A percentile compares a stretch with the other conserved stretches of the same genome.
Evolutionary conservation across 2,888 invertebrate species (phyloP).

Genomic region (Thelaira solivaga): DNA sequence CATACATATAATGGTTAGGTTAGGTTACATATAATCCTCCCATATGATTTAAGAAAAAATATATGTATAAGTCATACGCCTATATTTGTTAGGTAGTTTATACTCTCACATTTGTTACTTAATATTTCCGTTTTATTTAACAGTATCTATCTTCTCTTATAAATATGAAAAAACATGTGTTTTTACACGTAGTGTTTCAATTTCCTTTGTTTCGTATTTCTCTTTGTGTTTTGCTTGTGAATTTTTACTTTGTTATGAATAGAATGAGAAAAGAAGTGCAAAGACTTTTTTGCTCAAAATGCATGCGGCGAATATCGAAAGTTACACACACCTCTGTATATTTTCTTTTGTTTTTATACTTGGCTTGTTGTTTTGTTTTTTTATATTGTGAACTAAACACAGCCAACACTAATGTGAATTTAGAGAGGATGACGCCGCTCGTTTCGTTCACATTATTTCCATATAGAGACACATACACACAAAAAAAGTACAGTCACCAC

Average conservation of each 20-base stretch:
- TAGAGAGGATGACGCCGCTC: slow-evolving; percentile 31
- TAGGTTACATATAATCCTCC: too few species aligned
- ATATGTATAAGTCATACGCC: neutral
- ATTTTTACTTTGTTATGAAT: slow-evolving; percentile 43
- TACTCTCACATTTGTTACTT: slow-evolving; percentile 48
- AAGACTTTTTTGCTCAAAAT: slow-evolving; percentile 31
- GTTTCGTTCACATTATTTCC: neutral
- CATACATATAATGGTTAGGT: too few species aligned
- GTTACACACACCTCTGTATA: neutral
- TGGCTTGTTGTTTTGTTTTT: slow-evolving; percentile 12
- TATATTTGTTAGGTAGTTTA: neutral
- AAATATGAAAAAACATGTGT: slow-evolving; percentile 41
- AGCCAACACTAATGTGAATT: slow-evolving; percentile 18
- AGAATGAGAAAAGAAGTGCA: neutral
- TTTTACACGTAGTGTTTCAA: slow-evolving; percentile 36
- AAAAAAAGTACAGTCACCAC: slow-evolving; percentile 77
- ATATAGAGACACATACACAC: slow-evolving; percentile 23
- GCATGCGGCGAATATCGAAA: slow-evolving; percentile 52
- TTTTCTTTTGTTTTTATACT: neutral
- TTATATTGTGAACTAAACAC: slow-evolving; percentile 25
- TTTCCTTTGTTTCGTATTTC: neutral
- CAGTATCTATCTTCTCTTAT: neutral
- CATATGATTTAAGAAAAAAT: too few species aligned
- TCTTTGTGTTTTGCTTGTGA: neutral
- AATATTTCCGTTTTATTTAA: slow-evolving; percentile 47